A percentile compares a stretch with the other conserved stretches of the same genome.
Evolutionary conservation across 2,888 invertebrate species (phyloP).

Genomic region (Cetonia aurata): DNA sequence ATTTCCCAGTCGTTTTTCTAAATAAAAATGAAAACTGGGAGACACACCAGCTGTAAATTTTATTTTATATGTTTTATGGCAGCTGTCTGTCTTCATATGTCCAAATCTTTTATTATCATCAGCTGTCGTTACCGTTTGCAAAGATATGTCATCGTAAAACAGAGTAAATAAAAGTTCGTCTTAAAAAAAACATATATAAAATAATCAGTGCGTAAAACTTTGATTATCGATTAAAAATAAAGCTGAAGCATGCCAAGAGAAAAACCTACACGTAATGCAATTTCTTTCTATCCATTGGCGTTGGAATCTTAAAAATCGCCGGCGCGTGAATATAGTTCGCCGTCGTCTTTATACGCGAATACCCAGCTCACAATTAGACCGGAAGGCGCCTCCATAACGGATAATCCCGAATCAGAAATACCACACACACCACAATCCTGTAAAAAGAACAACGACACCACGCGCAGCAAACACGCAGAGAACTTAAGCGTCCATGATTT

Average conservation of each 20-base stretch:
- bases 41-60: no score
- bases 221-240: conserved; percentile 27
- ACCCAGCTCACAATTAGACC: conserved; percentile 19
- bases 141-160: conserved; percentile 10
- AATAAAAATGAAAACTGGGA: no score
- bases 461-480: conserved; percentile 6
- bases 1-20: no score
- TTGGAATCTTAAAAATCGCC: conserved; percentile 14
- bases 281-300: conserved; percentile 1
- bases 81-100: no score
- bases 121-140: conserved; percentile 8
- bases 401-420: conserved; percentile 39
- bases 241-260: conserved; percentile 10
- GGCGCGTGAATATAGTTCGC: conserved; percentile 23
- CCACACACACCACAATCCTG: conserved; percentile 15
- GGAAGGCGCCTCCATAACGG: conserved; percentile 28
- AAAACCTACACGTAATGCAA: neutral
- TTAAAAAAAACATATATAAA: neutral
- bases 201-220: conserved; percentile 14
- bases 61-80: no score
- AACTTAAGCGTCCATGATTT: conserved; percentile 11
- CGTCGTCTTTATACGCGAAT: conserved; percentile 25
- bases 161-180: conserved; percentile 10
- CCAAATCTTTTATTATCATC: conserved; percentile 9
- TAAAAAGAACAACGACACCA: conserved; percentile 30